Conservation (phyloP, 2,888 invertebrate species). For the Agrenia bidenticulata region DNA sequence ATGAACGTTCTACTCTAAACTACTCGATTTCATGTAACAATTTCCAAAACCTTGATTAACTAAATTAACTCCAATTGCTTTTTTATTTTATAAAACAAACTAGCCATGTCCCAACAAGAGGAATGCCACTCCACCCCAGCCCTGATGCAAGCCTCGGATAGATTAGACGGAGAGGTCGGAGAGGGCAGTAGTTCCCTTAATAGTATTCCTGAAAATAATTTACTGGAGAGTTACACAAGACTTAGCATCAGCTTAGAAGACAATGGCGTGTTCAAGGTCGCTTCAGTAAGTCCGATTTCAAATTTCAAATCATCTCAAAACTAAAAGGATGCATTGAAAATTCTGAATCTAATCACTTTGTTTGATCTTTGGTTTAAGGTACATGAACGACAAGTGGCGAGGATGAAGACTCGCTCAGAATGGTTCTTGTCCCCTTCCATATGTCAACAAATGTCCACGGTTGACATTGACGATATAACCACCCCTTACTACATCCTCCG, state of each 20-base stretch:
- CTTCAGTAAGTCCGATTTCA: constrained; percentile 1
- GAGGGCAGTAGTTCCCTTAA: constrained; percentile 68
- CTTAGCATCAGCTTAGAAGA: constrained; percentile 85
- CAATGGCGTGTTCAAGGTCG: constrained; percentile 71
- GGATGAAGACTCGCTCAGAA: constrained; percentile 95
- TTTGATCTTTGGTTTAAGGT: too few species aligned
- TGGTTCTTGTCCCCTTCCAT: constrained; percentile 83
- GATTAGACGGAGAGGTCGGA: constrained; percentile 56
- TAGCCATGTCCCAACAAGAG: constrained; percentile 78
- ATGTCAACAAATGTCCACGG: constrained; percentile 52
- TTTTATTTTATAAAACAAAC: too few species aligned
- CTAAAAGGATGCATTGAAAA: constrained; percentile 16
- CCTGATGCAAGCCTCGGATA: constrained; percentile 66
- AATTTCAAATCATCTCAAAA: too few species aligned
- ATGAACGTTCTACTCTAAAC: too few species aligned
- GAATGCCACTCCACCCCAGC: constrained; percentile 89
- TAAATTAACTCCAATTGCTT: too few species aligned
- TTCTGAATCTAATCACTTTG: too few species aligned
- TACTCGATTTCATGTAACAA: too few species aligned
- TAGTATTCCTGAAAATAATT: constrained; percentile 81
- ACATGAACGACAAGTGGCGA: constrained; percentile 91
- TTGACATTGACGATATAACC: constrained; percentile 58
- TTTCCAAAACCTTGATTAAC: too few species aligned
- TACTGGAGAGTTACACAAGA: constrained; percentile 81
- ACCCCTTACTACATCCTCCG: constrained; percentile 57